Conservation (phyloP, 2,797 vertebrate species). For the Myotis pilosus region DNA sequence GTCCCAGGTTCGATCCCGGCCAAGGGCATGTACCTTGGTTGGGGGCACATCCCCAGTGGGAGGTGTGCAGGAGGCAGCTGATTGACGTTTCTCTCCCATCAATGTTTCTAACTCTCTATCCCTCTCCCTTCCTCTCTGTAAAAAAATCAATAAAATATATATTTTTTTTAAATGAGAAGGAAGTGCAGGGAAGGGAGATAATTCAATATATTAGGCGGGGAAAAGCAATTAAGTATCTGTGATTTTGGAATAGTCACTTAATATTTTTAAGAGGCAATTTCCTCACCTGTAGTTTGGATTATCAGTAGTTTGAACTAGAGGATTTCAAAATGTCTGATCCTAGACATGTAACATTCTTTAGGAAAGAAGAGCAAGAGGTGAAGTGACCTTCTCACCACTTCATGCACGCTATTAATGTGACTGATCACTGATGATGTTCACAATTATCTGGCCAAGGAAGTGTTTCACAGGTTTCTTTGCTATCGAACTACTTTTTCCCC, state of each 20-base stretch:
- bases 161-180: not conserved
- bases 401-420: not conserved
- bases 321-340: slow-evolving; percentile 4
- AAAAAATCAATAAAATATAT: too few species aligned
- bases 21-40: too few species aligned
- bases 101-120: too few species aligned
- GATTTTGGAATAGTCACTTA: slow-evolving; percentile 17
- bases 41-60: too few species aligned
- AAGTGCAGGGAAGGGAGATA: not conserved
- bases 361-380: not conserved
- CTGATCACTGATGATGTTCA: not conserved
- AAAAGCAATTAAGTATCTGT: not conserved
- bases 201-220: not conserved
- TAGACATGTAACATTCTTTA: not conserved
- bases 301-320: not conserved
- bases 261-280: slow-evolving; percentile 32
- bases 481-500: not conserved
- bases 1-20: too few species aligned
- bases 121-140: too few species aligned
- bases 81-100: too few species aligned
- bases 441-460: not conserved
- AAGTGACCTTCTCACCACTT: not conserved
- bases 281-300: not conserved
- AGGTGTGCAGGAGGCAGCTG: too few species aligned
- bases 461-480: not conserved